Percentiles rank a stretch among this genome's conserved stretches.
Evolutionary conservation across 2,113 vertebrate genomes (phyloP).

Genomic region (Takifugu flavidus): DNA sequence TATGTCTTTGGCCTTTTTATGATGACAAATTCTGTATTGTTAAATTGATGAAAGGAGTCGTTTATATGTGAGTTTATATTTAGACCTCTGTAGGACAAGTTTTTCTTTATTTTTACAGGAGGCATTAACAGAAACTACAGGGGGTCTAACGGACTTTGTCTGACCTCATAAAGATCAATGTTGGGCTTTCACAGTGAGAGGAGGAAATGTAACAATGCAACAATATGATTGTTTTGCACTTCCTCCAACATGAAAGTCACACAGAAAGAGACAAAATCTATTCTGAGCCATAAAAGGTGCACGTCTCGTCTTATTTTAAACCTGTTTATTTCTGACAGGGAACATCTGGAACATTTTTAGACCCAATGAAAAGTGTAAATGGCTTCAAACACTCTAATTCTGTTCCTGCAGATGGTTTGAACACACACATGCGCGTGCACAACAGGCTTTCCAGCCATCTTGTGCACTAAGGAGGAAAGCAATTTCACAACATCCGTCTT

Average conservation of each 20-base stretch:
- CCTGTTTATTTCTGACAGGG: constrained; percentile 71
- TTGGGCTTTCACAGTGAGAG: constrained; percentile 71
- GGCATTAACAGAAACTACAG: constrained; percentile 29
- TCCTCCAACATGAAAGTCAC: constrained; percentile 78
- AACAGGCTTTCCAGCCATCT: neutral
- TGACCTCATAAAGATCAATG: constrained; percentile 77
- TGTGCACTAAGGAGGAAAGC: constrained; percentile 8
- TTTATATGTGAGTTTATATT: constrained; percentile 4
- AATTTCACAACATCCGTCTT: constrained; percentile 60
- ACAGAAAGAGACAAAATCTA: constrained; percentile 60
- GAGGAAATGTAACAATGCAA: constrained; percentile 83
- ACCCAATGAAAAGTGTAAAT: constrained; percentile 58
- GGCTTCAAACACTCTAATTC: constrained; percentile 43
- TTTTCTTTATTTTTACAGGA: constrained; percentile 35
- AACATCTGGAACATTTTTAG: constrained; percentile 74
- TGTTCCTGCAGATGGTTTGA: constrained; percentile 42
- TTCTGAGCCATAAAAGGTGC: constrained; percentile 75
- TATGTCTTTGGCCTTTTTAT: no score
- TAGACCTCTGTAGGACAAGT: constrained; percentile 1
- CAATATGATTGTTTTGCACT: constrained; percentile 80
- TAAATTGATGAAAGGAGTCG: neutral
- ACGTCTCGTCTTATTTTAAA: constrained; percentile 71
- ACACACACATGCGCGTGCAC: constrained; percentile 4
- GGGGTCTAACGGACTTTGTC: constrained; percentile 33
- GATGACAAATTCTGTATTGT: no score